phyloP scores from a whole-genome alignment of 2,888 invertebrate genomes.

The Drosophila phalerata region DNA sequence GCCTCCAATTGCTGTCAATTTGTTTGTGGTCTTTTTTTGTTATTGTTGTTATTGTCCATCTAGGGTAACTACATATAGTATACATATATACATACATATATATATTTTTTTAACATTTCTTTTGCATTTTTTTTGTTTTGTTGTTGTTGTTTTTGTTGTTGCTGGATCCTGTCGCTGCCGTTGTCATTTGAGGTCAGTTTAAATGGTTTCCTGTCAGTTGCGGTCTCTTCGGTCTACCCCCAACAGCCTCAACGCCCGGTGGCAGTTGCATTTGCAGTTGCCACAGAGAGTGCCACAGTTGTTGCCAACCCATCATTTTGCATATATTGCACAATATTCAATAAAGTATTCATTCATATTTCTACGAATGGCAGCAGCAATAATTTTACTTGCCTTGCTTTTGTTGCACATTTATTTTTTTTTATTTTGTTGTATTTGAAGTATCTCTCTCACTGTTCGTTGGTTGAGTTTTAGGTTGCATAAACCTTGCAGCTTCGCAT shows the following conservation, averaged over 20 bases:
- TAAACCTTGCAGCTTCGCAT: constrained; percentile 28
- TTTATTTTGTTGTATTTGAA: constrained; percentile 21
- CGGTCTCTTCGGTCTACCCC: constrained; percentile 74
- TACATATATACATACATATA: not conserved
- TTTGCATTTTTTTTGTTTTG: constrained; percentile 28
- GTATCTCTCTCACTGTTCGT: constrained; percentile 30
- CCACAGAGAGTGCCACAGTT: constrained; percentile 10
- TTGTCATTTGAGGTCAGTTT: constrained; percentile 82
- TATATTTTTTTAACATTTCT: constrained; percentile 27
- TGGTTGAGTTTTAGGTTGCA: constrained; percentile 29
- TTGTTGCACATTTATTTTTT: constrained; percentile 2
- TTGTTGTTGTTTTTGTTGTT: constrained; percentile 36
- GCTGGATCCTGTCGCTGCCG: constrained; percentile 64
- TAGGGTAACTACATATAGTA: constrained; percentile 41
- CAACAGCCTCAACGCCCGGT: constrained; percentile 26
- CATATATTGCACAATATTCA: constrained; percentile 71
- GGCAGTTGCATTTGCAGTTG: constrained; percentile 2
- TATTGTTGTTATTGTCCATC: constrained; percentile 57
- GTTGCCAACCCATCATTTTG: constrained; percentile 44
- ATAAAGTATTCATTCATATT: constrained; percentile 77
- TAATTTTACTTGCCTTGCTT: constrained; percentile 12
- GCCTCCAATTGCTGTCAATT: constrained; percentile 78
- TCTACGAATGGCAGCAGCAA: constrained; percentile 33
- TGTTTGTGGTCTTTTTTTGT: constrained; percentile 69
- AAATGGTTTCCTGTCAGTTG: constrained; percentile 82